Percentiles rank a stretch among this genome's conserved stretches.
Evolutionary conservation across 2,797 vertebrate genomes (phyloP).

Genomic region (Chiropotes sagulatus): DNA sequence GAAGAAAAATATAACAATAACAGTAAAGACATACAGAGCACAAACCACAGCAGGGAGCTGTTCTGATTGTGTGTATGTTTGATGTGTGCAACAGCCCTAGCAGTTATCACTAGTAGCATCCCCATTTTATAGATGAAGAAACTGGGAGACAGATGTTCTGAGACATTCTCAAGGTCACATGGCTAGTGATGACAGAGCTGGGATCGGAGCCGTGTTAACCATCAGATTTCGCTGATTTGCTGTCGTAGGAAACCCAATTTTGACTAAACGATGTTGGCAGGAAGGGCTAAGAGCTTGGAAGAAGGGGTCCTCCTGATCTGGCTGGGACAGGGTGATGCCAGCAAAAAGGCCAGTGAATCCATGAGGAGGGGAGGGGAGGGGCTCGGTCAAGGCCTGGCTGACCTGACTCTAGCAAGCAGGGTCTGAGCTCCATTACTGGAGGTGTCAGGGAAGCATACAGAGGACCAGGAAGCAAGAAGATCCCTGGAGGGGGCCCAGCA

Average conservation of each 20-base stretch:
- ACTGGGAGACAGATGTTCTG: background rate
- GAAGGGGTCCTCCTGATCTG: background rate
- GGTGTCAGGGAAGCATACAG: background rate
- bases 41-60: fast-evolving
- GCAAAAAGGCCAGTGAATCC: background rate
- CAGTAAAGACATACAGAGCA: fast-evolving
- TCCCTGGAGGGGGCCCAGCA: background rate
- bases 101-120: fast-evolving
- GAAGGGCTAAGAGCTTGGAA: background rate
- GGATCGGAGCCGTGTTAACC: background rate
- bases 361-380: background rate
- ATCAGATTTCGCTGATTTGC: background rate
- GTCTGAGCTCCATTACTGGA: background rate
- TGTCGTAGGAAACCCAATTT: background rate
- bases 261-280: background rate
- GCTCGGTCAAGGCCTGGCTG: background rate
- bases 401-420: background rate
- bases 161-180: background rate
- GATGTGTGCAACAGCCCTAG: background rate
- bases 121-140: background rate
- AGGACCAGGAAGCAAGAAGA: background rate
- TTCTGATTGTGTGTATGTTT: background rate
- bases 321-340: background rate
- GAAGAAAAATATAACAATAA: background rate
- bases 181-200: background rate